Conservation (phyloP, 2,888 invertebrate species). For the Trachelus stipa region DNA sequence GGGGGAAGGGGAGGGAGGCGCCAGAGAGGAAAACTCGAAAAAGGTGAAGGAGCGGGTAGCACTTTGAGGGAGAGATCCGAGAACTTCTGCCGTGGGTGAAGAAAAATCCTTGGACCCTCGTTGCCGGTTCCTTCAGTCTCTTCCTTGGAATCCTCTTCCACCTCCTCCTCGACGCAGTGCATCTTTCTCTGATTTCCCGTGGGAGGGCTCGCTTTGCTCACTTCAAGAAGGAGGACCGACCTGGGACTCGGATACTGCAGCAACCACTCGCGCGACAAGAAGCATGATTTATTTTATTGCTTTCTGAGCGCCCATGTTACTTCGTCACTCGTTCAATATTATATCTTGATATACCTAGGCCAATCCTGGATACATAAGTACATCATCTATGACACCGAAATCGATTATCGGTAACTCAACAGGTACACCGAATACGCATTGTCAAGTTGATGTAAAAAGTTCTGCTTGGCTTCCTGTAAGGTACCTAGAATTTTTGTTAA, state of each 20-base stretch:
- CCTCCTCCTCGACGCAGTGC: conserved; percentile 41
- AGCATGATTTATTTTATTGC: conserved; percentile 55
- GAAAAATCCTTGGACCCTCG: not conserved
- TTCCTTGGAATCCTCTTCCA: not conserved
- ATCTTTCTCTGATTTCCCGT: conserved; percentile 62
- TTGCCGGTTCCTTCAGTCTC: not conserved
- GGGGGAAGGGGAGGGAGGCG: too few relatives aligned
- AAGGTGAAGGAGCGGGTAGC: not conserved
- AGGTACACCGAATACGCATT: not conserved
- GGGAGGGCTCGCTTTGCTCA: conserved; percentile 46
- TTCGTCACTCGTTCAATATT: conserved; percentile 22
- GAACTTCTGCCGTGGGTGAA: not conserved
- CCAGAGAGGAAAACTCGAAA: not conserved
- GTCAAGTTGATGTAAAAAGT: not conserved
- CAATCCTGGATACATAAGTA: not conserved
- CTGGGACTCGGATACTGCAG: conserved; percentile 10
- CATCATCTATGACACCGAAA: conserved; percentile 4
- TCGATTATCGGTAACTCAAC: not conserved
- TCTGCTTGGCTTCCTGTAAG: not conserved
- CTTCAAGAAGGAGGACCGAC: conserved; percentile 13
- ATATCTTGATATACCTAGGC: not conserved
- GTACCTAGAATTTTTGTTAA: not conserved
- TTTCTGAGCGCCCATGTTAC: conserved; percentile 46
- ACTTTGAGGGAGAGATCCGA: not conserved
- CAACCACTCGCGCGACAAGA: conserved; percentile 19